Evolutionary conservation across 1,140 invertebrate genomes (phyloP).

Genomic region (Acarapis woodi): DNA sequence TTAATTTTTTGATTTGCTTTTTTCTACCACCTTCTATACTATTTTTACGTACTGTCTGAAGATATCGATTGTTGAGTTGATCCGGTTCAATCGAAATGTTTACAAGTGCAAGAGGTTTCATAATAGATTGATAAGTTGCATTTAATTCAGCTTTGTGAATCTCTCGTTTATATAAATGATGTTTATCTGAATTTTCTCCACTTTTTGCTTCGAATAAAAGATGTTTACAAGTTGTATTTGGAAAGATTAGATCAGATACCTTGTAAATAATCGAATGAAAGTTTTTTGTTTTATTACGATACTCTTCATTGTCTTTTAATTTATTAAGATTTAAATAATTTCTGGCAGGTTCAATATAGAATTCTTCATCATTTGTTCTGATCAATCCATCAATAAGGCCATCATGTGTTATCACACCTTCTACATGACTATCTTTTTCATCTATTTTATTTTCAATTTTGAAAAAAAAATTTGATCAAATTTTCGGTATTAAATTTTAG

Average conservation of each 20-base stretch:
- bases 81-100: background rate
- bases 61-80: background rate
- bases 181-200: background rate
- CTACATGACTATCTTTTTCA: slow-evolving; percentile 47
- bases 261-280: slow-evolving; percentile 58
- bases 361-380: slow-evolving; percentile 39
- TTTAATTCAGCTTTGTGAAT: background rate
- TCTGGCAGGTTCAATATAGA: slow-evolving; percentile 50
- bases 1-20: no score
- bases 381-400: slow-evolving; percentile 69
- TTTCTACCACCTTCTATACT: background rate
- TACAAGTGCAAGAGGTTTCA: no score
- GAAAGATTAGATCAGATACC: slow-evolving; percentile 40
- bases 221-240: slow-evolving; percentile 12
- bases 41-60: background rate
- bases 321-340: slow-evolving; percentile 24
- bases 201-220: slow-evolving; percentile 1
- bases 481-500: background rate
- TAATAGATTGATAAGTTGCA: no score
- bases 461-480: slow-evolving; percentile 2
- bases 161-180: background rate
- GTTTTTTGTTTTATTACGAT: slow-evolving; percentile 6
- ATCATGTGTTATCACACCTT: slow-evolving; percentile 50
- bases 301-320: background rate
- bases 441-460: no score